A percentile compares a stretch with the other conserved stretches of the same genome.
Evolutionary conservation across 2,888 invertebrate genomes (phyloP).

Genomic region (Tetragnatha montana): DNA sequence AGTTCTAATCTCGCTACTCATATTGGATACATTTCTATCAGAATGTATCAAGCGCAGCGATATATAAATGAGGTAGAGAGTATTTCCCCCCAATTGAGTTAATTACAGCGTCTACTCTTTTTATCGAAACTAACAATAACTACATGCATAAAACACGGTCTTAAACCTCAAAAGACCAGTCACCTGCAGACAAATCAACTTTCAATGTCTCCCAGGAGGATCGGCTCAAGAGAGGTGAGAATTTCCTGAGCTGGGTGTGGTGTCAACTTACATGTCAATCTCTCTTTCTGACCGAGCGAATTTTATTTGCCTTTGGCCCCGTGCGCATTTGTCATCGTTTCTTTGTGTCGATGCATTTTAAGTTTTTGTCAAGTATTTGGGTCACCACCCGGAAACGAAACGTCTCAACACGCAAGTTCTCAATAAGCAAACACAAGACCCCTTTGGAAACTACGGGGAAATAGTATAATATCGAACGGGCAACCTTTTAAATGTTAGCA

Average conservation of each 20-base stretch:
- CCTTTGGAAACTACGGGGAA: no score
- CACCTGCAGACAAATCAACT: neutral
- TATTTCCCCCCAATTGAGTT: no score
- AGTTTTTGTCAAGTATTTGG: slow-evolving; percentile 13
- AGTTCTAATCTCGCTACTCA: no score
- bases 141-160: no score
- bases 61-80: no score
- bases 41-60: no score
- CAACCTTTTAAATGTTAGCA: no score
- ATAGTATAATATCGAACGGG: neutral
- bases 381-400: slow-evolving; percentile 20
- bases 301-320: neutral
- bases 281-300: neutral
- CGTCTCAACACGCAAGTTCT: slow-evolving; percentile 8
- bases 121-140: no score
- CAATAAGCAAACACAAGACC: slow-evolving; percentile 6
- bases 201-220: slow-evolving; percentile 3
- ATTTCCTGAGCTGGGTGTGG: slow-evolving; percentile 2
- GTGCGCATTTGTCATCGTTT: neutral
- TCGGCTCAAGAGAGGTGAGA: neutral
- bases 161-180: no score
- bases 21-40: no score
- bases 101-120: no score
- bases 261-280: slow-evolving; percentile 5
- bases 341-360: neutral